Evolutionary conservation across 2,113 vertebrate genomes (phyloP).

Genomic region (Microtus richardsoni): DNA sequence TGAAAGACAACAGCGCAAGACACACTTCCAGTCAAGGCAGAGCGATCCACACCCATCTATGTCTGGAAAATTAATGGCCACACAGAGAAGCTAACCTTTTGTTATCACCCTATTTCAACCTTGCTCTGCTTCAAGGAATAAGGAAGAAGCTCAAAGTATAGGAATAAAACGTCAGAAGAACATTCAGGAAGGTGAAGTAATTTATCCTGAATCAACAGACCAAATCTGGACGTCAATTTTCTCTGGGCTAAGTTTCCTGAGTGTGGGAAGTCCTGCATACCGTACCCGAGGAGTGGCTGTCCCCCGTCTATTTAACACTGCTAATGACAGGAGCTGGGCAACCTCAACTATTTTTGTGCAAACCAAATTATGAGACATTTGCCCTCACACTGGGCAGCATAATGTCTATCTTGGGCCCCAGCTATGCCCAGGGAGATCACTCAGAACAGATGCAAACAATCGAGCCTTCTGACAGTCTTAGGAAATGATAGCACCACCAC

Average conservation of each 20-base stretch:
- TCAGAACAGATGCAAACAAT: not conserved
- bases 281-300: not conserved
- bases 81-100: not conserved
- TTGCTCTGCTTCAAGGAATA: not conserved
- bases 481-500: not conserved
- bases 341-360: not conserved
- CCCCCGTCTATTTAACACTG: not conserved
- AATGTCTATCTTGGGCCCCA: not conserved
- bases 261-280: not conserved
- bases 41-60: too few relatives aligned
- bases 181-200: not conserved
- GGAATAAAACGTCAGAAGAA: not conserved
- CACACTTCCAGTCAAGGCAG: too few relatives aligned
- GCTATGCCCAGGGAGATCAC: not conserved
- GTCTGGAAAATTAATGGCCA: not conserved
- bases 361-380: not conserved
- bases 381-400: not conserved
- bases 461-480: not conserved
- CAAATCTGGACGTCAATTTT: not conserved
- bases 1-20: not conserved
- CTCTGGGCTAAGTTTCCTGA: not conserved
- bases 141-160: not conserved
- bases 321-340: not conserved
- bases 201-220: not conserved
- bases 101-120: not conserved